Evolutionary conservation across 2,113 vertebrate species (phyloP).

Genomic region (Paradoxurus hermaphroditus): DNA sequence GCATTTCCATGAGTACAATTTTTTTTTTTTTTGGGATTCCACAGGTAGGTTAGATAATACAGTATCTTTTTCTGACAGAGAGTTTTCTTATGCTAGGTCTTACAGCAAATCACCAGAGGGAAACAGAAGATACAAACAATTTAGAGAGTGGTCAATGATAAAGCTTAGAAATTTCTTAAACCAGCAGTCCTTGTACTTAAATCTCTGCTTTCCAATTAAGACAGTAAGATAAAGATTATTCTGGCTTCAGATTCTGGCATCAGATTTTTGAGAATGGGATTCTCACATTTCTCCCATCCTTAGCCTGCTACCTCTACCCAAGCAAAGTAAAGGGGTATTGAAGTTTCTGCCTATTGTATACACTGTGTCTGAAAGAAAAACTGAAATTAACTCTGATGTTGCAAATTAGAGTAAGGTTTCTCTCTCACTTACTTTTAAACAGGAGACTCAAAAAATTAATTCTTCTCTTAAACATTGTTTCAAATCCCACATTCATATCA

Average conservation of each 20-base stretch:
- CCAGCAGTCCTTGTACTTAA: not conserved
- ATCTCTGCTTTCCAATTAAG: not conserved
- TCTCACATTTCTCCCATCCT: not conserved
- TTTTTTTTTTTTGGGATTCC: not conserved
- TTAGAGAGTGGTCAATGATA: not conserved
- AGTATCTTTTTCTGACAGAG: not conserved
- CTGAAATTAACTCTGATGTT: not conserved
- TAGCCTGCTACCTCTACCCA: not conserved
- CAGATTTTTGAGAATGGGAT: not conserved
- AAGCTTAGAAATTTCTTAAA: not conserved
- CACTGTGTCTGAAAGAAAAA: not conserved
- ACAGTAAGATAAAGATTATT: not conserved
- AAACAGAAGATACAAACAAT: not conserved
- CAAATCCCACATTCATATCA: not conserved
- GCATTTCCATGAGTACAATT: not conserved
- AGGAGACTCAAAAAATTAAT: not conserved
- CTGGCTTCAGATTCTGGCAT: not conserved
- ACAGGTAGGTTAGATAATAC: not conserved
- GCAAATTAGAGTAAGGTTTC: not conserved
- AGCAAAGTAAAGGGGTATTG: not conserved
- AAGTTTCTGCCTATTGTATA: fast-evolving
- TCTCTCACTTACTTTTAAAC: not conserved
- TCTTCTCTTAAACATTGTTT: not conserved
- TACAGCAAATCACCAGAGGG: not conserved
- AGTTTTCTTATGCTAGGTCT: not conserved